These are phyloP conservation scores for Tenthredo notha DNA, from an alignment of 2,888 invertebrate genomes.

Conservation along the genomic window DNA sequence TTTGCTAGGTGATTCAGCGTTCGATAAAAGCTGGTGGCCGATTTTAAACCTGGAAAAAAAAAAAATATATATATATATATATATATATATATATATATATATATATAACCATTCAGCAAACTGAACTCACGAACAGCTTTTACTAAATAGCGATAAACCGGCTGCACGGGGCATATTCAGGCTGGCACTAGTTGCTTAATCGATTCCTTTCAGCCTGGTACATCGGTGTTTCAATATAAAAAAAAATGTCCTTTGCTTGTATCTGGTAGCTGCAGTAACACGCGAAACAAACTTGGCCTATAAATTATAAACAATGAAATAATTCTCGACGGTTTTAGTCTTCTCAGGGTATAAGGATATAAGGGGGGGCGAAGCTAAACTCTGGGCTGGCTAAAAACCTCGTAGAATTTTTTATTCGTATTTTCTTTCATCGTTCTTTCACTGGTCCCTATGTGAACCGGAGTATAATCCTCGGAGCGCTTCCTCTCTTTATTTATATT, in stretches of 20 bases:
- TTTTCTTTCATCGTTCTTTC: slow-evolving; percentile 16
- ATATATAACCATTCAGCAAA: neutral
- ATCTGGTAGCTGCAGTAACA: neutral
- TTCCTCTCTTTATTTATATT: slow-evolving; percentile 38
- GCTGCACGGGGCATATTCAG: slow-evolving; percentile 10
- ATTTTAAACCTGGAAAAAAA: neutral
- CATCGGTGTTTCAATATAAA: neutral
- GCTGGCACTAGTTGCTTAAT: slow-evolving; percentile 45
- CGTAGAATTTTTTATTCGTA: neutral
- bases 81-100: neutral
- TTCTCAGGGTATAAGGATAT: neutral
- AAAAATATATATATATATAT: neutral
- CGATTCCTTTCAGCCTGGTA: slow-evolving; percentile 39
- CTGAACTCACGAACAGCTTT: slow-evolving; percentile 30
- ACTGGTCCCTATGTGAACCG: neutral
- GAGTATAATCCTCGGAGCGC: slow-evolving; percentile 28
- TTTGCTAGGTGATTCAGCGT: neutral
- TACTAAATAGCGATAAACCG: slow-evolving; percentile 24
- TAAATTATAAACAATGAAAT: slow-evolving; percentile 31
- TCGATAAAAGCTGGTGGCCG: neutral
- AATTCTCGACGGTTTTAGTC: neutral
- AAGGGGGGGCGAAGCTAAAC: neutral
- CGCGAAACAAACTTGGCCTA: neutral
- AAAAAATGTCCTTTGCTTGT: neutral
- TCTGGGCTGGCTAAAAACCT: neutral